These are phyloP conservation scores for Cyaniris semiargus DNA, from an alignment of 2,888 invertebrate species.

Conservation along the genomic window DNA sequence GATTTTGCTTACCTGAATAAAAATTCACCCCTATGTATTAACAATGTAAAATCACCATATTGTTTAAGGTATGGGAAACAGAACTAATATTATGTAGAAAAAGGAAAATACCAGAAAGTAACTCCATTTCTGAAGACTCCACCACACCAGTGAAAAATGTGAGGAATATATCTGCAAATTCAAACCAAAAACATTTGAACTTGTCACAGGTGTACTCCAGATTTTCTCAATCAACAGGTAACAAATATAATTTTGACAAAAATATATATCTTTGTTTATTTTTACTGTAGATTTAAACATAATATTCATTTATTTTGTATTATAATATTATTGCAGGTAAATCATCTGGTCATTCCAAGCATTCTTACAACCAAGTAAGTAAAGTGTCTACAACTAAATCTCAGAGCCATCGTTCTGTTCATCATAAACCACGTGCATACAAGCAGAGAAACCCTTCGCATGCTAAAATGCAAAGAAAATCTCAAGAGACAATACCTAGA, in stretches of 20 bases:
- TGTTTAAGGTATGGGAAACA: constrained; percentile 66
- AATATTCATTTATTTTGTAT: background rate
- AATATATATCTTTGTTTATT: background rate
- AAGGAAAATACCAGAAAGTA: constrained; percentile 66
- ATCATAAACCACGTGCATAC: constrained; percentile 60
- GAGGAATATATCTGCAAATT: constrained; percentile 67
- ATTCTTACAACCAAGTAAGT: constrained; percentile 78
- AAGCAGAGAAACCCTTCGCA: constrained; percentile 47
- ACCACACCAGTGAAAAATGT: constrained; percentile 66
- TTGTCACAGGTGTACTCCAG: constrained; percentile 75
- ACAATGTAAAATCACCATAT: background rate
- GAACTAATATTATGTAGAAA: constrained; percentile 70
- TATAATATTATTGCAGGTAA: constrained; percentile 58
- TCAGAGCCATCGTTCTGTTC: constrained; percentile 53
- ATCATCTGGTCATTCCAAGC: constrained; percentile 72
- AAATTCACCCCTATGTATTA: background rate
- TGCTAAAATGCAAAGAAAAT: constrained; percentile 61
- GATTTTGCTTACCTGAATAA: too few relatives aligned
- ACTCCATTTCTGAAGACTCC: constrained; percentile 57
- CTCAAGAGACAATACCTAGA: constrained; percentile 52
- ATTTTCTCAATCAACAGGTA: constrained; percentile 69
- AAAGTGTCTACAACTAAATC: constrained; percentile 77
- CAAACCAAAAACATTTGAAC: constrained; percentile 74
- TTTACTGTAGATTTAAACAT: background rate
- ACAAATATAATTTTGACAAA: background rate